Conservation (phyloP, 2,888 invertebrate species). For the Heliconius aoede region DNA sequence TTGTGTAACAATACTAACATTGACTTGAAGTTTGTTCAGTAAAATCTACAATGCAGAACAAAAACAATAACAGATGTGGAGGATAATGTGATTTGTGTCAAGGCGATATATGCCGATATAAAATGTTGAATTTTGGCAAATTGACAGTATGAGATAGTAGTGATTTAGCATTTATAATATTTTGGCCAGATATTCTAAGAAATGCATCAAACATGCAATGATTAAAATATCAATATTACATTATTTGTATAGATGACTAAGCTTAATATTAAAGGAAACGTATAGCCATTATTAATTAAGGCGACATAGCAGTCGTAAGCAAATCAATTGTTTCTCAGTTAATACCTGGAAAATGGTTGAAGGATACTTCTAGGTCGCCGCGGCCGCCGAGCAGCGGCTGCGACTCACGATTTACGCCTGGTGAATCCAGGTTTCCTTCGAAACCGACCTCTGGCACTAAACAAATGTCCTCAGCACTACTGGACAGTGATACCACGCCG, state of each 20-base stretch:
- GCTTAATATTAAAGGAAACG: conserved; percentile 2
- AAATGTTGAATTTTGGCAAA: conserved; percentile 38
- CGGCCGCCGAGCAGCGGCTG: conserved; percentile 96
- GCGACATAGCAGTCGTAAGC: conserved; percentile 15
- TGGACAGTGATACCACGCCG: conserved; percentile 84
- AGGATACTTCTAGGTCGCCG: conserved; percentile 88
- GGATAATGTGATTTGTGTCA: conserved; percentile 53
- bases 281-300: conserved; percentile 21
- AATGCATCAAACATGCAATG: conserved; percentile 58
- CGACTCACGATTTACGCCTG: conserved; percentile 94
- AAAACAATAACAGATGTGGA: conserved; percentile 53
- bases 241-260: neutral
- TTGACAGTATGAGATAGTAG: neutral
- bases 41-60: conserved; percentile 52
- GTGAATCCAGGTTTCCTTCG: conserved; percentile 92
- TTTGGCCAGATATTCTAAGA: conserved; percentile 46
- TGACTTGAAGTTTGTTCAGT: conserved; percentile 65
- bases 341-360: conserved; percentile 93
- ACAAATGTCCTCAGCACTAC: conserved; percentile 87
- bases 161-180: neutral
- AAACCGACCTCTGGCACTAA: conserved; percentile 93
- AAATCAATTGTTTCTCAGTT: conserved; percentile 22
- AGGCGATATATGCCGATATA: conserved; percentile 60
- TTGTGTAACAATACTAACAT: conserved; percentile 50
- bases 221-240: conserved; percentile 54